Evolutionary conservation across 1,140 invertebrate species (phyloP), one percentile per base, ranked within the genome.

Genomic region (Tachypleus tridentatus): DNA sequence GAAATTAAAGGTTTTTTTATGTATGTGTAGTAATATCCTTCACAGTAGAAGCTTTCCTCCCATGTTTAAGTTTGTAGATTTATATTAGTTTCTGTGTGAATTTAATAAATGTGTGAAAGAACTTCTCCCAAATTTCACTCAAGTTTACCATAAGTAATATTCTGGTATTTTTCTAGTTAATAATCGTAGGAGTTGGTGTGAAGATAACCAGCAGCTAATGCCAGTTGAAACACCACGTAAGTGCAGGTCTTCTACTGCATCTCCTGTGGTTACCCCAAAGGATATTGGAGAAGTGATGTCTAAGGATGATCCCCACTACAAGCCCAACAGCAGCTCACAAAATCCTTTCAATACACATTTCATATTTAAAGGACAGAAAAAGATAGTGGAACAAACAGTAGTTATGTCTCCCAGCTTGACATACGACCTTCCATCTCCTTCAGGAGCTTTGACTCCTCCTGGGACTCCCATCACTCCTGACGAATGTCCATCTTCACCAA

Each of bases 201-300:
- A 54, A 54, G 53, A 54, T n/a, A 8, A 54, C n/a, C n/a, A n/a
- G 53, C 53, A n/a, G 53, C n/a, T 54, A 8, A 8, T n/a, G n/a
- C 7, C 53, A 54, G 7, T 54, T 0, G 7, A 7, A 7, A 54
- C 53, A 7, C 53, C 7, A 54, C n/a, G 7, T n/a, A n/a, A n/a
- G n/a, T n/a, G 53, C 53, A 8, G 7, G 53, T 54, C 3, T 3
- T n/a, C 53, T 29, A 29, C 29, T 29, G 29, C 29, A 29, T 29
- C 29, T 29, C 29, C 29, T 29, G 29, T 29, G 11, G 75, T 81
- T 54, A 80, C 80, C 11, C 76, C 83, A 51, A 80, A 80, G 60
- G 80, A 84, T 65, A 80, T 88, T 1, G 87, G 86, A 48, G 86
- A 88, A 75, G 83, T 85, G 29, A 89, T 90, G 82, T 86, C 86